These are phyloP conservation scores for Mesoclemmys tuberculata DNA, from an alignment of 2,113 vertebrate species.

Conservation along the genomic window DNA sequence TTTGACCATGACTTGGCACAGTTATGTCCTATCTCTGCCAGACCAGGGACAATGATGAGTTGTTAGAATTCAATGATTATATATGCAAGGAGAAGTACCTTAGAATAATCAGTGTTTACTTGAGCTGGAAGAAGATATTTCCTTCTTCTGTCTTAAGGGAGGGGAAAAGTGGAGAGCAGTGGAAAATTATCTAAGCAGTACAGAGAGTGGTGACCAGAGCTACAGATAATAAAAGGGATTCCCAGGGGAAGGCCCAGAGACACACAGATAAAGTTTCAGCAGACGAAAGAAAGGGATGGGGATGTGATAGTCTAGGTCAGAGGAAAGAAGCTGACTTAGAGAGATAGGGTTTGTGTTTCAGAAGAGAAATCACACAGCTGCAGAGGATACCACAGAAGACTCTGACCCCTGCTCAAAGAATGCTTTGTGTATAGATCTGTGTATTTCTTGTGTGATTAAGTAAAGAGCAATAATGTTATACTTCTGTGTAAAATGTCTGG, in stretches of 20 bases:
- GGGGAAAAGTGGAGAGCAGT: not conserved
- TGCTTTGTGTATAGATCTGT: not conserved
- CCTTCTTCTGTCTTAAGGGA: not conserved
- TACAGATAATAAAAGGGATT: not conserved
- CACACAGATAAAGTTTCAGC: not conserved
- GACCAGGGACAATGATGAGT: not conserved
- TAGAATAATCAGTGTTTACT: not conserved
- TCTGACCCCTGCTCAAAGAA: not conserved
- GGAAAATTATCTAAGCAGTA: not conserved
- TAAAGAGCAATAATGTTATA: too few relatives aligned
- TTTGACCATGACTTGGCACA: not conserved
- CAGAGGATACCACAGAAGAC: not conserved
- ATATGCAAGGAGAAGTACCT: not conserved
- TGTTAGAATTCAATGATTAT: not conserved
- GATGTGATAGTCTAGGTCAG: not conserved
- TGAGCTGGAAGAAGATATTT: not conserved
- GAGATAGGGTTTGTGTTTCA: not conserved
- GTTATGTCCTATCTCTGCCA: not conserved
- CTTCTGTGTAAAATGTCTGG: too few relatives aligned
- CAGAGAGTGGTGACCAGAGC: not conserved
- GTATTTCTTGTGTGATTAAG: too few relatives aligned
- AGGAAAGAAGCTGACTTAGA: not conserved
- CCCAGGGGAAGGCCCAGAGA: not conserved
- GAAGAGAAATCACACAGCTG: not conserved
- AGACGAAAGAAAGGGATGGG: not conserved